A percentile compares a stretch with the other conserved stretches of the same genome.
These are phyloP conservation scores for Mustela nigripes DNA, from an alignment of 2,113 vertebrate genomes.

Conservation along the genomic window DNA sequence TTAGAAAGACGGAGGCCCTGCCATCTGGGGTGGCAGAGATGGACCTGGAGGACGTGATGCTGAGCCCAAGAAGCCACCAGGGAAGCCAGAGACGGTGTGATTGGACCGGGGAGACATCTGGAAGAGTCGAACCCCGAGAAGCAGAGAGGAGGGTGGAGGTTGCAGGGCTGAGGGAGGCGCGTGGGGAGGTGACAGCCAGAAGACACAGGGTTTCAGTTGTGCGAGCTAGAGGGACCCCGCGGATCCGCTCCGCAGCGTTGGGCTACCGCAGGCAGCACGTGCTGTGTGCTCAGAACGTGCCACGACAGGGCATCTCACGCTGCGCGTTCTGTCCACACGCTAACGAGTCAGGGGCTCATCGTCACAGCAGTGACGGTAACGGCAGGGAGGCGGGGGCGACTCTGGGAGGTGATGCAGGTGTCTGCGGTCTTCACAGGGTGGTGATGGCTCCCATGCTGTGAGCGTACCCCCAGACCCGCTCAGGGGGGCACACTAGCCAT, in stretches of 20 bases:
- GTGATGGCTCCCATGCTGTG: not conserved
- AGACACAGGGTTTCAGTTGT: rapidly evolving
- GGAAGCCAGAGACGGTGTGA: rapidly evolving
- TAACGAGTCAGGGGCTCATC: too few relatives aligned
- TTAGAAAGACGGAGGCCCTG: not conserved
- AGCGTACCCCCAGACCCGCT: not conserved
- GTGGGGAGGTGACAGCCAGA: not conserved
- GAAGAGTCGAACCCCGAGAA: not conserved
- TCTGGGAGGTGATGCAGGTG: rapidly evolving
- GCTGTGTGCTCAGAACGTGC: not conserved
- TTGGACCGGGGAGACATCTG: rapidly evolving
- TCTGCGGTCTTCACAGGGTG: not conserved
- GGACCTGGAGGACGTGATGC: rapidly evolving
- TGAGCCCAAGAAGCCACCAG: not conserved
- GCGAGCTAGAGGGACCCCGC: not conserved
- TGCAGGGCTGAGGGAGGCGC: not conserved
- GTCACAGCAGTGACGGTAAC: not conserved
- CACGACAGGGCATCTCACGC: rapidly evolving
- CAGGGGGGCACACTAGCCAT: not conserved
- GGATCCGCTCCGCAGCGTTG: rapidly evolving
- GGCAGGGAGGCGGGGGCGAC: rapidly evolving
- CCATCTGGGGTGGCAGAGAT: rapidly evolving
- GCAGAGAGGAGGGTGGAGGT: not conserved
- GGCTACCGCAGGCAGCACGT: rapidly evolving
- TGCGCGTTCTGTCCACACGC: rapidly evolving